Evolutionary conservation across 2,888 invertebrate species (phyloP).

Genomic region (Callosobruchus maculatus): DNA sequence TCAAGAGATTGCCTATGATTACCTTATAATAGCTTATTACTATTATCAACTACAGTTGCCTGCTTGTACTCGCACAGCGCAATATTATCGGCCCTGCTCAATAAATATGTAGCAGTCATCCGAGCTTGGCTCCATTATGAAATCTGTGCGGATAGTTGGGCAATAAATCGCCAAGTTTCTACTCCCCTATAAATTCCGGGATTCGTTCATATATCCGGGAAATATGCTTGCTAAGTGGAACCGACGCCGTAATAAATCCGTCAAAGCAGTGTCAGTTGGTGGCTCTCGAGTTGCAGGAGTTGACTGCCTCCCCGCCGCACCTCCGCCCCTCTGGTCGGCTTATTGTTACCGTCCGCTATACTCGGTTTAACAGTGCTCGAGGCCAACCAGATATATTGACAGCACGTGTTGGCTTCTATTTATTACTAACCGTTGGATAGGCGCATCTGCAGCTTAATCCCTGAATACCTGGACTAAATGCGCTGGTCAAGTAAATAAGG

Average conservation of each 20-base stretch:
- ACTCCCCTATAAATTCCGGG: constrained; percentile 12
- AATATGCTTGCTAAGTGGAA: constrained; percentile 11
- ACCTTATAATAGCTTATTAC: no score
- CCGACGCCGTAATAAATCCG: constrained; percentile 12
- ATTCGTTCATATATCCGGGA: constrained; percentile 11
- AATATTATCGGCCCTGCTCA: background rate
- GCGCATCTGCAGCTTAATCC: no score
- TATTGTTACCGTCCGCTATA: background rate
- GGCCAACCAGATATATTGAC: no score
- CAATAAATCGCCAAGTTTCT: constrained; percentile 10
- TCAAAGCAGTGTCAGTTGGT: constrained; percentile 11
- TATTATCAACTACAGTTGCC: background rate
- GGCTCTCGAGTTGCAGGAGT: background rate
- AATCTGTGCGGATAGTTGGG: background rate
- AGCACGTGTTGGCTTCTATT: no score
- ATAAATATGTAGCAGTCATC: background rate
- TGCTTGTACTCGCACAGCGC: background rate
- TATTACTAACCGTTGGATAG: no score
- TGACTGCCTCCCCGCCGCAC: background rate
- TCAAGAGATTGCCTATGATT: no score
- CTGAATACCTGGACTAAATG: no score
- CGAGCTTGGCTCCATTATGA: background rate
- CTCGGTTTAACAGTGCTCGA: no score
- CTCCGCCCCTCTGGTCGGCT: no score
- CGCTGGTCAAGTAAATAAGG: no score